These are phyloP conservation scores for Dipodomys ordii DNA, from an alignment of 2,113 vertebrate genomes.

Conservation along the genomic window DNA sequence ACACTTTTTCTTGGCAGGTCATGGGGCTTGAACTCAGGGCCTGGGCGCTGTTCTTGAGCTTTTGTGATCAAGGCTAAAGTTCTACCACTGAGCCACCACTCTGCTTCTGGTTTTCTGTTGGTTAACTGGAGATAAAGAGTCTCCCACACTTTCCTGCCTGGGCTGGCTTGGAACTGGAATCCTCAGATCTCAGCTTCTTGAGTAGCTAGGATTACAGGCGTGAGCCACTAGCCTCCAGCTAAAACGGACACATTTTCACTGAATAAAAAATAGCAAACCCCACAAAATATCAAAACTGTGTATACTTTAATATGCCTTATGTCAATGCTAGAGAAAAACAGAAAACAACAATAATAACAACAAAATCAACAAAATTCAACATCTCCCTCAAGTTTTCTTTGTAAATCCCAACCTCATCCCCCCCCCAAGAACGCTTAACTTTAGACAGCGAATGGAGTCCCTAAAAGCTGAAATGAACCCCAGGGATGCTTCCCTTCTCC, in stretches of 20 bases:
- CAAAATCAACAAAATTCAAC: slow-evolving; percentile 14
- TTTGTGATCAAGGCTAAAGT: too few species aligned
- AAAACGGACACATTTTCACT: not conserved
- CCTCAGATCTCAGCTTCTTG: too few species aligned
- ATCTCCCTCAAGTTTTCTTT: not conserved
- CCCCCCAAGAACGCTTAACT: not conserved
- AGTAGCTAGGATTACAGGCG: too few species aligned
- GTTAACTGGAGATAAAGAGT: too few species aligned
- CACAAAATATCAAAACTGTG: not conserved
- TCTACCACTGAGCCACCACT: too few species aligned
- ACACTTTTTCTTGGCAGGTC: not conserved
- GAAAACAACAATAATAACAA: slow-evolving; percentile 1
- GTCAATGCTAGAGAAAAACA: slow-evolving; percentile 30
- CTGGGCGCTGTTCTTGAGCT: too few species aligned
- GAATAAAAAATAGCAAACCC: not conserved
- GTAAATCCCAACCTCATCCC: not conserved
- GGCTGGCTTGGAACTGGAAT: too few species aligned
- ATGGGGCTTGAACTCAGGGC: too few species aligned
- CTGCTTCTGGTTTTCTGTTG: too few species aligned
- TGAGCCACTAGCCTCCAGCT: too few species aligned
- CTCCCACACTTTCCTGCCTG: too few species aligned
- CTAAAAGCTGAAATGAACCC: not conserved
- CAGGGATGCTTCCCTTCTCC: not conserved
- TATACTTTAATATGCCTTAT: slow-evolving; percentile 38
- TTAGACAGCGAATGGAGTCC: not conserved